A percentile compares a stretch with the other conserved stretches of the same genome.
phyloP scores from a whole-genome alignment of 2,888 invertebrate genomes.

The Electrophaes corylata region DNA sequence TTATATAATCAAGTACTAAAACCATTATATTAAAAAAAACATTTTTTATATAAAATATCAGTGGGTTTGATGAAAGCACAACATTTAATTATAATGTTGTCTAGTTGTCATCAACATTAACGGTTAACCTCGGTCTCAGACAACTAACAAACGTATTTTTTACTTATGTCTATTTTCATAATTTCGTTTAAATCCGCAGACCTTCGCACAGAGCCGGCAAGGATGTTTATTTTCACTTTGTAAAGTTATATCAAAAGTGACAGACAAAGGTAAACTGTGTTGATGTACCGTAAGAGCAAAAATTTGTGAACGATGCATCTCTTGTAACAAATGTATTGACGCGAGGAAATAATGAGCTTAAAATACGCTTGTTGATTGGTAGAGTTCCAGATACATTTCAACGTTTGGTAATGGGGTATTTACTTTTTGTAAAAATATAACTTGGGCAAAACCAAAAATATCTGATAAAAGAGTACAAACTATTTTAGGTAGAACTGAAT shows the following conservation, averaged over 20 bases:
- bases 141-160: slow-evolving; percentile 20
- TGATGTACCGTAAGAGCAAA: slow-evolving; percentile 32
- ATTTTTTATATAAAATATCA: not conserved
- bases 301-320: slow-evolving; percentile 24
- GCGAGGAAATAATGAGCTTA: slow-evolving; percentile 23
- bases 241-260: slow-evolving; percentile 47
- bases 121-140: slow-evolving; percentile 53
- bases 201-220: slow-evolving; percentile 53
- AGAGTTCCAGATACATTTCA: slow-evolving; percentile 22
- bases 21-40: not conserved
- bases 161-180: slow-evolving; percentile 47
- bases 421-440: slow-evolving; percentile 3
- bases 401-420: slow-evolving; percentile 17
- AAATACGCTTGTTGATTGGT: slow-evolving; percentile 23
- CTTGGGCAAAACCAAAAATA: not conserved
- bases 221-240: slow-evolving; percentile 51
- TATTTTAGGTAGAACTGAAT: too few species aligned
- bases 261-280: slow-evolving; percentile 43
- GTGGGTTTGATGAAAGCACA: not conserved
- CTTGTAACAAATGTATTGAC: slow-evolving; percentile 21
- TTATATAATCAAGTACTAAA: not conserved
- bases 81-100: slow-evolving; percentile 43
- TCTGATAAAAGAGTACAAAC: too few species aligned
- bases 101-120: slow-evolving; percentile 48
- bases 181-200: slow-evolving; percentile 47